phyloP scores from a whole-genome alignment of 2,888 invertebrate genomes.

The Gortyna flavago region DNA sequence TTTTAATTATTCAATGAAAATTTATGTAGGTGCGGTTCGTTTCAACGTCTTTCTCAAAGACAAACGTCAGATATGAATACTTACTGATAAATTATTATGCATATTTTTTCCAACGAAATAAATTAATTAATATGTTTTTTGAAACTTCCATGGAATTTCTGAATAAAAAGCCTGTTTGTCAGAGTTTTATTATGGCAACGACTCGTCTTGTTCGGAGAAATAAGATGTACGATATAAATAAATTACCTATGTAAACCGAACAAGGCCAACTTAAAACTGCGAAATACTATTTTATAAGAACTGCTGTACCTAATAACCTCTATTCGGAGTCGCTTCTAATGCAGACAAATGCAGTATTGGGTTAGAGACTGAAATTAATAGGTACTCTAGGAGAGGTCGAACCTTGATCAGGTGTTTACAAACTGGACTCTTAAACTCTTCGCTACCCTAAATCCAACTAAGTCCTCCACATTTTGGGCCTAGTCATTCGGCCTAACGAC shows the following conservation, averaged over 20 bases:
- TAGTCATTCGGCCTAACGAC: no score
- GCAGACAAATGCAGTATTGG: neutral
- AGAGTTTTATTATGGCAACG: slow-evolving; percentile 32
- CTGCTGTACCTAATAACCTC: neutral
- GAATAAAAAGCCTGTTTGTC: slow-evolving; percentile 47
- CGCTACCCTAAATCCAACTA: neutral
- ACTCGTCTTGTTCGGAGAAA: slow-evolving; percentile 49
- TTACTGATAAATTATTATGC: slow-evolving; percentile 13
- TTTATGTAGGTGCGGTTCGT: neutral
- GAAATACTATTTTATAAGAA: slow-evolving; percentile 18
- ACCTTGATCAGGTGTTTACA: neutral
- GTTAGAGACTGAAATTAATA: neutral
- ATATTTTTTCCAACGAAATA: slow-evolving; percentile 37
- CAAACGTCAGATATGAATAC: slow-evolving; percentile 28
- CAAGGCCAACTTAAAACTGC: slow-evolving; percentile 36
- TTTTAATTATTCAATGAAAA: slow-evolving; percentile 28
- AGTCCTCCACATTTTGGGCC: no score
- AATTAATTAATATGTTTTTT: slow-evolving; percentile 44
- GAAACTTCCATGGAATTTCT: slow-evolving; percentile 34
- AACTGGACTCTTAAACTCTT: neutral
- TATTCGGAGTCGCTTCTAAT: neutral
- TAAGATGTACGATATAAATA: slow-evolving; percentile 56
- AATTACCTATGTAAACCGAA: slow-evolving; percentile 48
- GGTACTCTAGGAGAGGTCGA: neutral
- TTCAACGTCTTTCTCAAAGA: neutral